A percentile compares a stretch with the other conserved stretches of the same genome.
phyloP scores from a whole-genome alignment of 2,113 vertebrate genomes.

The Vidua chalybeata region DNA sequence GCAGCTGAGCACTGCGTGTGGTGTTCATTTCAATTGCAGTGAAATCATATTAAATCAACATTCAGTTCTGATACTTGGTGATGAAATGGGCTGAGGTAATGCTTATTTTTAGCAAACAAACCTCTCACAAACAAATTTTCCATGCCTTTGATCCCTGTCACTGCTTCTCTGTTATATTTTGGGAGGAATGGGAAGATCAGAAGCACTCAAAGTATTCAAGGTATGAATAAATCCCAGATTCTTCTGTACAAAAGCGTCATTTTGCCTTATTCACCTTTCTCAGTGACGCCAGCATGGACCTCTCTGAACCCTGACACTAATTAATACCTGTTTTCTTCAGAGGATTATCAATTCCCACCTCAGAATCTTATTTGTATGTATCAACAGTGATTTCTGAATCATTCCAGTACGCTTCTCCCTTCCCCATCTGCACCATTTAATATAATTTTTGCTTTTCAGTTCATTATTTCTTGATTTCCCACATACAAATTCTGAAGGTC shows the following conservation, averaged over 20 bases:
- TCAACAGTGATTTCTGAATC: background rate
- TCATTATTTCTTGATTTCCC: background rate
- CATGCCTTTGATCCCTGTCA: background rate
- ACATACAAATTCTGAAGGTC: background rate
- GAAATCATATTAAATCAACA: background rate
- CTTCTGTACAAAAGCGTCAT: background rate
- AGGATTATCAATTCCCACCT: background rate
- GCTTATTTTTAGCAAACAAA: slow-evolving; percentile 1
- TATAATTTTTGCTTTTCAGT: background rate
- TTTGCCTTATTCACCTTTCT: background rate
- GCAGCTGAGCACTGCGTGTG: background rate
- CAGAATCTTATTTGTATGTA: background rate
- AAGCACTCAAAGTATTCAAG: background rate
- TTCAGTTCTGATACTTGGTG: background rate
- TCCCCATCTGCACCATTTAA: background rate
- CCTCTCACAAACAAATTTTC: background rate
- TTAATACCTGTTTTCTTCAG: background rate
- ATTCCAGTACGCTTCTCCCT: background rate
- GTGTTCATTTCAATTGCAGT: background rate
- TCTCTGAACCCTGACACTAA: background rate
- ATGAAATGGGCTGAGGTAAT: background rate
- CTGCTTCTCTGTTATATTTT: background rate
- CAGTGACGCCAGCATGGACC: background rate
- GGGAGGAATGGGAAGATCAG: background rate
- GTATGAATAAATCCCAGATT: background rate